Evolutionary conservation across 1,140 invertebrate genomes (phyloP).

Genomic region (Zaprionus camerounensis): DNA sequence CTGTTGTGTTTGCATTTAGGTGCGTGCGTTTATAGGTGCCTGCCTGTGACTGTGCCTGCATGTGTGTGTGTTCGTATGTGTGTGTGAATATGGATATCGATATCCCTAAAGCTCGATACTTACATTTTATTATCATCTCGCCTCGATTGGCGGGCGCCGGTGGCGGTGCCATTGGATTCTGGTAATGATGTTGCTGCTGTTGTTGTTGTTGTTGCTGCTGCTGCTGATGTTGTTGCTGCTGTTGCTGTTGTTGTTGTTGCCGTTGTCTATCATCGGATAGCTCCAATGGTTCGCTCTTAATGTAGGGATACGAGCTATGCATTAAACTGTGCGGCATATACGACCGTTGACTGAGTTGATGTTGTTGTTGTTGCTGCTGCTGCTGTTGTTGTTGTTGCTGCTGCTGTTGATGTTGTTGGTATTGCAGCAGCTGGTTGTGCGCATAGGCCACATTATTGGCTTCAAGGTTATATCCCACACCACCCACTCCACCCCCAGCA

Average conservation of each 20-base stretch:
- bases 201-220: conserved; percentile 44
- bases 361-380: conserved; percentile 39
- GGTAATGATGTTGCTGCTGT: conserved; percentile 34
- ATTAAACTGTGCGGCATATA: conserved; percentile 65
- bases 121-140: conserved; percentile 77
- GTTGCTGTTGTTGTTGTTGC: conserved; percentile 31
- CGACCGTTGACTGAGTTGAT: conserved; percentile 53
- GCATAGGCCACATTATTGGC: conserved; percentile 73
- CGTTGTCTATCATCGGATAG: conserved; percentile 36
- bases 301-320: conserved; percentile 67
- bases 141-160: conserved; percentile 59
- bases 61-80: conserved; percentile 15
- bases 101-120: conserved; percentile 53
- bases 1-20: conserved; percentile 28
- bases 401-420: conserved; percentile 66
- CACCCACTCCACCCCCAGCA: conserved; percentile 37
- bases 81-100: conserved; percentile 37
- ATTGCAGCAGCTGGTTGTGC: conserved; percentile 76
- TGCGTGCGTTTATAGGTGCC: conserved; percentile 8
- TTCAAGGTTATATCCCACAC: conserved; percentile 70
- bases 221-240: conserved; percentile 36
- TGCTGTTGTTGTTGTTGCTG: conserved; percentile 47
- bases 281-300: conserved; percentile 70
- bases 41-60: not conserved
- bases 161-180: conserved; percentile 68